A percentile compares a stretch with the other conserved stretches of the same genome.
Conservation (phyloP, 2,113 vertebrate genomes). For the Leptosomus discolor region DNA sequence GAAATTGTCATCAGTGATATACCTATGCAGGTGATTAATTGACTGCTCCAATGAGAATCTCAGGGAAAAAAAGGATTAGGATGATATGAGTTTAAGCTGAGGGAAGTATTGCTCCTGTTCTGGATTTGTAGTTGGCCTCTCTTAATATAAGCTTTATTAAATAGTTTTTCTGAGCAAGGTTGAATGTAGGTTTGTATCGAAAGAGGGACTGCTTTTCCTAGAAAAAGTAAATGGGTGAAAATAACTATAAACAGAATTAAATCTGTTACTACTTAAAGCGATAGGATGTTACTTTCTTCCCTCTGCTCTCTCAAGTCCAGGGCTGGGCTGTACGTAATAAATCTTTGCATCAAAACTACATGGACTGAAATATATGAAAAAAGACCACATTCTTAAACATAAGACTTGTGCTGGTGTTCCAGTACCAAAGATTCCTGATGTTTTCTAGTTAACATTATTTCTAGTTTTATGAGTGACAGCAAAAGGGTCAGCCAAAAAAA, state of each 20-base stretch:
- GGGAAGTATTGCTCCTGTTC: not conserved
- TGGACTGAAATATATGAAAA: not conserved
- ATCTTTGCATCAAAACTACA: not conserved
- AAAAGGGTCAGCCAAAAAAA: not conserved
- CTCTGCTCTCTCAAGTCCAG: not conserved
- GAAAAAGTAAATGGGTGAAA: not conserved
- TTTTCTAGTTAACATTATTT: not conserved
- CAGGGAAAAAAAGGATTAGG: not conserved
- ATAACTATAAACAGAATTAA: not conserved
- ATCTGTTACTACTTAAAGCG: not conserved
- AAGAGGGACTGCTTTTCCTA: not conserved
- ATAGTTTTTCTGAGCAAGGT: not conserved
- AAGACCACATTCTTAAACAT: not conserved
- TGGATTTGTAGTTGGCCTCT: not conserved
- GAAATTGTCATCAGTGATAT: not conserved
- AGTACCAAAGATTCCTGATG: not conserved
- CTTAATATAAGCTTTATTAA: not conserved
- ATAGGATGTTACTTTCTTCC: not conserved
- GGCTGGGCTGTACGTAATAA: not conserved
- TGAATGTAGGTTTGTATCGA: not conserved
- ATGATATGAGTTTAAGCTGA: not conserved
- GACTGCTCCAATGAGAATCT: not conserved
- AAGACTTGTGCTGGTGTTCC: not conserved
- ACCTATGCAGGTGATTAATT: not conserved
- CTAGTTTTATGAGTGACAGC: not conserved